These are phyloP conservation scores for Spodoptera exigua DNA, from an alignment of 2,888 invertebrate species.

Conservation along the genomic window DNA sequence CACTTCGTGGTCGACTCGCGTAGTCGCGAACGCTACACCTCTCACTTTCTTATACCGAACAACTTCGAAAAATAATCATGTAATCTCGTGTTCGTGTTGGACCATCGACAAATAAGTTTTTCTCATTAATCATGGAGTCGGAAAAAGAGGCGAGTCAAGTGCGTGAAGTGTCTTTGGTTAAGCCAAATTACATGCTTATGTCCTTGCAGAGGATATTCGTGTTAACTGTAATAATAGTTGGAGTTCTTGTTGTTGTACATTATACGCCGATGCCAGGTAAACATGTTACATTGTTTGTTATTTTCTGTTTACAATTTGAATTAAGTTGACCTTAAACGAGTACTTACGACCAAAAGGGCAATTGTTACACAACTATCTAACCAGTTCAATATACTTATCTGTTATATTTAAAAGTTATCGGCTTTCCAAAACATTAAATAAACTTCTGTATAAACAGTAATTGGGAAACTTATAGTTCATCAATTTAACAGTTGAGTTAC, in stretches of 20 bases:
- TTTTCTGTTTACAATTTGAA: too few species aligned
- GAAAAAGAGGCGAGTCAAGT: slow-evolving; percentile 71
- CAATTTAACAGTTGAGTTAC: neutral
- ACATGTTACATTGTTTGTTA: neutral
- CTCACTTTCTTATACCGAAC: slow-evolving; percentile 46
- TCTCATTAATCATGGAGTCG: slow-evolving; percentile 70
- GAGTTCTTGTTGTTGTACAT: slow-evolving; percentile 92
- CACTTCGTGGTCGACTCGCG: slow-evolving; percentile 80
- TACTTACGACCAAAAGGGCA: too few species aligned
- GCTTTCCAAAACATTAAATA: too few species aligned
- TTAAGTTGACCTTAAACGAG: too few species aligned
- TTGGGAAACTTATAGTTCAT: too few species aligned
- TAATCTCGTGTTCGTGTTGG: slow-evolving; percentile 52
- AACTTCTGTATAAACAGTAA: too few species aligned
- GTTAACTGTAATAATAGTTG: slow-evolving; percentile 90
- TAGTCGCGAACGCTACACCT: slow-evolving; percentile 71
- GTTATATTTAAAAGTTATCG: too few species aligned
- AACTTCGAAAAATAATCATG: slow-evolving; percentile 63
- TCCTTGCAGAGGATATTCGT: slow-evolving; percentile 91
- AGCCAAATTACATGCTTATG: slow-evolving; percentile 88
- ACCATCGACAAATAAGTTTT: slow-evolving; percentile 35
- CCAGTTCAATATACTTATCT: too few species aligned
- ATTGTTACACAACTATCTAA: too few species aligned
- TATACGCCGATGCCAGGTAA: slow-evolving; percentile 93
- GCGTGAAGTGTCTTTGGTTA: slow-evolving; percentile 69